Base-by-base conservation (phyloP, 1,140 invertebrate species). In the Hylaeus anthracinus region DNA sequence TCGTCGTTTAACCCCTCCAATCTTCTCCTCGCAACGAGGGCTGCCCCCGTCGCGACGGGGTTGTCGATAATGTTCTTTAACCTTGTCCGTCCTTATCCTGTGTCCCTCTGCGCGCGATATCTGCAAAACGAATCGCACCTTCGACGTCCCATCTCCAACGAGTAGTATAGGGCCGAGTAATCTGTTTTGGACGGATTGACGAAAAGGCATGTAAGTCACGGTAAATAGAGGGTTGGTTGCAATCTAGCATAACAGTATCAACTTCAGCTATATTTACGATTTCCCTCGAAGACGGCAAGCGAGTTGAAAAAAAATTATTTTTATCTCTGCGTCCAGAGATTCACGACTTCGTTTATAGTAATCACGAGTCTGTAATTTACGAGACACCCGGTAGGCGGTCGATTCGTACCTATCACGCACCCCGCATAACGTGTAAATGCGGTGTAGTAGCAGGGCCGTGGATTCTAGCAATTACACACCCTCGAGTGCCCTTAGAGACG, bases 381-480 rank as follows among this genome's bases (percentile, higher is more conserved):
- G 75, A 73, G 74, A 89, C 89, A 92, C 88, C 90, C 90, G 81
- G 90, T 91, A 92, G 71, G 83, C 85, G 84, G 83, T 87, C 85
- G 86, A 86, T 86, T 83, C 69, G 78, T 82, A 79, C 72, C 73
- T 83, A 78, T 86, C 80, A 89, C 87, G 89, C 88, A 89, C 87
- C 86, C 86, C 83, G 84, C 81, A 87, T 87, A 89, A 89, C 89
- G 83, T 89, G 85, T 91, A 91, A 88, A 92, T 91, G 90, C 88
- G 90, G 88, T 91, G 85, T 91, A 92, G 88, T 90, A 90, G 87
- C 90, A 85, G 92, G 91, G 89, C 92, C 90, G 90, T 92, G 88
- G 92, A 93, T 93, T 92, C 91, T 91, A 93, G 92, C 92, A 93
- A 93, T 93, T 93, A 93, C 92, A 93, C 88, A 86, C 88, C 90